phyloP scores from a whole-genome alignment of 2,113 vertebrate species.

The Geococcyx californianus region DNA sequence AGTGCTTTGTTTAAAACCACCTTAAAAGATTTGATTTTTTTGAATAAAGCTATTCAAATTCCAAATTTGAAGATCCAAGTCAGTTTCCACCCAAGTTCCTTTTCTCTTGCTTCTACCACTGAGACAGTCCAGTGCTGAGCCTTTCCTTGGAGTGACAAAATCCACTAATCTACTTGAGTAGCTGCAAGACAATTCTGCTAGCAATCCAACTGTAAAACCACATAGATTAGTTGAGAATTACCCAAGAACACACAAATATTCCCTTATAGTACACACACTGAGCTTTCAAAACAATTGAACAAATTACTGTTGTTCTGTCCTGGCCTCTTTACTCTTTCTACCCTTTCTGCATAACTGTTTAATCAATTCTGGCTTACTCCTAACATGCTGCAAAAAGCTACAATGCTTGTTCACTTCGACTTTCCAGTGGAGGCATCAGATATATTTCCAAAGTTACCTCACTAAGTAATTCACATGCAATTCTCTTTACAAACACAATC shows the following conservation, averaged over 20 bases:
- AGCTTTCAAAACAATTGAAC: not conserved
- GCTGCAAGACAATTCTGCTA: not conserved
- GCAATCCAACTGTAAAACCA: not conserved
- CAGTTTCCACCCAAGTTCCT: not conserved
- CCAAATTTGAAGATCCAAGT: not conserved
- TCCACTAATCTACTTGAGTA: not conserved
- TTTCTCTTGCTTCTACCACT: not conserved
- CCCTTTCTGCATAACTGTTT: not conserved
- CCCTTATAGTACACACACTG: not conserved
- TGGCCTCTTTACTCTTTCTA: not conserved
- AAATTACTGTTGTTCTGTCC: not conserved
- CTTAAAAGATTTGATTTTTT: not conserved
- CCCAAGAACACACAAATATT: not conserved
- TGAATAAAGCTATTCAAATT: not conserved
- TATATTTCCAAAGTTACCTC: constrained; percentile 21
- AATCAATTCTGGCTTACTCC: not conserved
- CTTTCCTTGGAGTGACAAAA: not conserved
- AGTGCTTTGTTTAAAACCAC: not conserved
- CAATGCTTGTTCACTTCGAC: not conserved
- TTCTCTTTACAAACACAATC: constrained; percentile 26
- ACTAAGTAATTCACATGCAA: constrained; percentile 44
- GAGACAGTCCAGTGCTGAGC: not conserved
- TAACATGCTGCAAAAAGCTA: not conserved
- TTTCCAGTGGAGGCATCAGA: not conserved
- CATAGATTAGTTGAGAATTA: not conserved